Percentiles rank a stretch among this genome's conserved stretches.
Conservation (phyloP, 2,797 vertebrate genomes). For the Ambastaia sidthimunki region DNA sequence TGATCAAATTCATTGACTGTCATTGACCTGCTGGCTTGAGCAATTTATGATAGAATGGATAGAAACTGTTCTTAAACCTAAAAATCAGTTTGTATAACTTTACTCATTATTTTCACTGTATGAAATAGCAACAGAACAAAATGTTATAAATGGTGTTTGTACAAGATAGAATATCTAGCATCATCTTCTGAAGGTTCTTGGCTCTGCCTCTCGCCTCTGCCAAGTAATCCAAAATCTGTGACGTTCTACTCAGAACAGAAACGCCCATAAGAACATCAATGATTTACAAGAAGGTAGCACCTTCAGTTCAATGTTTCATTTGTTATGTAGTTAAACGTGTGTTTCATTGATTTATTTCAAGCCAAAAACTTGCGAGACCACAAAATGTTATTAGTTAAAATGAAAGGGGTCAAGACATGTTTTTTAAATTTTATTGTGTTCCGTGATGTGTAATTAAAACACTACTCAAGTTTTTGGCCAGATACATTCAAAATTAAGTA, state of each 20-base stretch:
- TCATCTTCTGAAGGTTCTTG: slow-evolving; percentile 12
- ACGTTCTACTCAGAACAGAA: not conserved
- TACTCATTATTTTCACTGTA: slow-evolving; percentile 24
- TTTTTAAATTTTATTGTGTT: too few species aligned
- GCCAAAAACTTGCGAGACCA: not conserved
- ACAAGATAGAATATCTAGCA: slow-evolving; percentile 9
- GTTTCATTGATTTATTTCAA: not conserved
- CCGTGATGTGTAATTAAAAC: too few species aligned
- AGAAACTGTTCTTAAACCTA: not conserved
- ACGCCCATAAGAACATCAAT: not conserved
- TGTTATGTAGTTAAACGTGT: not conserved
- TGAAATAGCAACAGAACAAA: slow-evolving; percentile 19
- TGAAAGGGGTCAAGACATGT: too few species aligned
- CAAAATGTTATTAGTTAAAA: not conserved
- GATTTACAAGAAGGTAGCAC: not conserved
- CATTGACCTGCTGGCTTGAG: not conserved
- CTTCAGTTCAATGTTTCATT: not conserved
- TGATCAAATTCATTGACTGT: not conserved
- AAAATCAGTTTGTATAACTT: not conserved
- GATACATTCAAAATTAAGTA: too few species aligned
- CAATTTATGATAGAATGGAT: not conserved
- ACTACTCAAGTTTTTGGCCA: too few species aligned
- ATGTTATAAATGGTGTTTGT: slow-evolving; percentile 31
- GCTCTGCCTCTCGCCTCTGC: not conserved
- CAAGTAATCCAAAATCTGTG: slow-evolving; percentile 19